Base-by-base conservation (phyloP, 2,888 invertebrate species). In the Limenitis camilla region DNA sequence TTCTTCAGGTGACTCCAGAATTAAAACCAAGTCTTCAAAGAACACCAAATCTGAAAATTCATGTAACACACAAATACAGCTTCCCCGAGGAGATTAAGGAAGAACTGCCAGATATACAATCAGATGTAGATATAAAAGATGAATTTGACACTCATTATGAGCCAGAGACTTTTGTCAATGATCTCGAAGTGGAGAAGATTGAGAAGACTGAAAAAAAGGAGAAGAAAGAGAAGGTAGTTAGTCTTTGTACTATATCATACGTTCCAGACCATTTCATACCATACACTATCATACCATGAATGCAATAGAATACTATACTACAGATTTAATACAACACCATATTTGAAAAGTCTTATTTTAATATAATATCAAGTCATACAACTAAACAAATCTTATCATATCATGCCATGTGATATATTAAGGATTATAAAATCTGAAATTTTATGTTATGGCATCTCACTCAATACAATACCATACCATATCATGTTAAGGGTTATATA, bases 91-190 rank as follows among this genome's bases (percentile, higher is more conserved):
- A 61, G 39, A 56, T 60, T 6, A 43, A 65, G 10, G 46, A 50
- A 5, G 60, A 61, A 33, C 5, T 11, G 0, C 49, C 49, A 0
- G 67, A 66, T 7, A 3, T 55, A 1, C 6, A 27, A 0, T 49
- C 50, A 0, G 68, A 66, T 6, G 3, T 57, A 1, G 44, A 61
- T 5, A 53, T 71, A 0, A 69, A 70, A 54, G 49, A 33, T 0
- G 72, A 72, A 40, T 11, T 28, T 4, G 53, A 64, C 1, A 69
- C 69, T 0, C 77, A 81, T 35, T 68, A 63, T 5, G 81, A 81
- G 28, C 76, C 78, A 0, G 75, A 76, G 56, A 71, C 78, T 0
- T 79, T 82, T 55, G 80, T 71, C 0, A 69, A 74, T 3, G 66
- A 73, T 4, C 33, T 75, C 5, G 55, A 63, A 8, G 5, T 72